Evolutionary conservation across 2,888 invertebrate species (phyloP).

Genomic region (Cantharis rustica): DNA sequence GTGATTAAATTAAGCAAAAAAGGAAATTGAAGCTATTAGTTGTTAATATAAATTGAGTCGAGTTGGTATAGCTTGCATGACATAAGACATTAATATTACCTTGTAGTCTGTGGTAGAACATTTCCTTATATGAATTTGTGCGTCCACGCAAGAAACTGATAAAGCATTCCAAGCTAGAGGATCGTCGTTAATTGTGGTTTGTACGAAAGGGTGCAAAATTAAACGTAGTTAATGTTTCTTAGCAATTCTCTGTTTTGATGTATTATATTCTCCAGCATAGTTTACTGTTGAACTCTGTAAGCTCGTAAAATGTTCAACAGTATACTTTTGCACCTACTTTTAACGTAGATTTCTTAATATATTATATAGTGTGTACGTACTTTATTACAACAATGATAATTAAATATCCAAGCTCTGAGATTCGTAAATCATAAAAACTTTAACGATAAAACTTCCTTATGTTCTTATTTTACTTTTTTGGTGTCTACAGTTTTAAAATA

Average conservation of each 20-base stretch:
- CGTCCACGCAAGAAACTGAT: conserved; percentile 13
- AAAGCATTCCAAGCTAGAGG: conserved; percentile 6
- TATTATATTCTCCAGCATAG: conserved; percentile 26
- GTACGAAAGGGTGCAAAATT: conserved; percentile 10
- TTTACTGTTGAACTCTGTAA: conserved; percentile 15
- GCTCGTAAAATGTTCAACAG: conserved; percentile 15
- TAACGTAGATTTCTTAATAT: conserved; percentile 5
- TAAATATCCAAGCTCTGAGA: background rate
- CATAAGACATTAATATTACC: conserved; percentile 4
- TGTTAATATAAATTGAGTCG: background rate
- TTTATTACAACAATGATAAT: conserved; percentile 3
- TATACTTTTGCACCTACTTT: conserved; percentile 18
- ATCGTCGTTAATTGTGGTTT: conserved; percentile 1
- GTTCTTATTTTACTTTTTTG: background rate
- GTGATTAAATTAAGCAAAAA: background rate
- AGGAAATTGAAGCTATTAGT: background rate
- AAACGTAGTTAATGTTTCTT: conserved; percentile 11
- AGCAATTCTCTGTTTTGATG: conserved; percentile 14
- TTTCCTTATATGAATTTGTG: conserved; percentile 9
- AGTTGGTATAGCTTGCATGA: conserved; percentile 1
- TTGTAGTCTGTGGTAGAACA: background rate
- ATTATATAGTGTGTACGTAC: conserved; percentile 3
- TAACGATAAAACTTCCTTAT: background rate
- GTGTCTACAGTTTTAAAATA: background rate
- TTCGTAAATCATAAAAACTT: background rate